phyloP scores from a whole-genome alignment of 1,140 invertebrate genomes.

The Calephelis nemesis region DNA sequence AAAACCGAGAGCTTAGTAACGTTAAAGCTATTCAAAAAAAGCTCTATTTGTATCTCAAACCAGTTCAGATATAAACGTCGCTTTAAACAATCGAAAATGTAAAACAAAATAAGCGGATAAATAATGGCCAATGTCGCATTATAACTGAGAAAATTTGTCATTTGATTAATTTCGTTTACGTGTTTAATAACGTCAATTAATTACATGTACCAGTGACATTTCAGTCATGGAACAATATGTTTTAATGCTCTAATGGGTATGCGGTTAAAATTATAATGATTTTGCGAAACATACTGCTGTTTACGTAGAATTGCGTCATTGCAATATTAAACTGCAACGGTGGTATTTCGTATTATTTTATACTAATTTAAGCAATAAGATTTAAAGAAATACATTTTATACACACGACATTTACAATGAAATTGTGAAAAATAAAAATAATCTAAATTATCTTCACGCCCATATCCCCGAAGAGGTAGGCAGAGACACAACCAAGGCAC shows the following conservation, averaged over 20 bases:
- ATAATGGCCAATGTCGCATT: background rate
- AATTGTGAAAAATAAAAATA: no score
- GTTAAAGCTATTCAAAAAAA: no score
- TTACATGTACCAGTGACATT: conserved; percentile 2
- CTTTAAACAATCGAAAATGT: background rate
- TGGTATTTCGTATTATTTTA: background rate
- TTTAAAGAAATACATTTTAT: no score
- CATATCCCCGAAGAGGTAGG: no score
- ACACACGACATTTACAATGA: no score
- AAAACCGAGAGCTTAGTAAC: no score
- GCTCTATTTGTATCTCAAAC: no score
- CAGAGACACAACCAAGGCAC: no score
- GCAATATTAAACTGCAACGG: background rate
- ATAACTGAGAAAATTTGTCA: background rate
- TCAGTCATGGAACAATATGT: background rate
- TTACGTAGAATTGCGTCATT: background rate
- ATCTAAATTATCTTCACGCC: no score
- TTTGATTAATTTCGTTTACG: background rate
- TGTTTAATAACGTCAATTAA: conserved; percentile 10
- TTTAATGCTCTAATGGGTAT: conserved; percentile 8
- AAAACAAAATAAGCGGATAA: background rate
- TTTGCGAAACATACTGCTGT: background rate
- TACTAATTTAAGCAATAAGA: no score
- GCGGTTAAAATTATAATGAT: conserved; percentile 15
- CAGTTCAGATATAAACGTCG: no score